A percentile compares a stretch with the other conserved stretches of the same genome.
Evolutionary conservation across 2,888 invertebrate species (phyloP).

Genomic region (Loripinus fragilis): DNA sequence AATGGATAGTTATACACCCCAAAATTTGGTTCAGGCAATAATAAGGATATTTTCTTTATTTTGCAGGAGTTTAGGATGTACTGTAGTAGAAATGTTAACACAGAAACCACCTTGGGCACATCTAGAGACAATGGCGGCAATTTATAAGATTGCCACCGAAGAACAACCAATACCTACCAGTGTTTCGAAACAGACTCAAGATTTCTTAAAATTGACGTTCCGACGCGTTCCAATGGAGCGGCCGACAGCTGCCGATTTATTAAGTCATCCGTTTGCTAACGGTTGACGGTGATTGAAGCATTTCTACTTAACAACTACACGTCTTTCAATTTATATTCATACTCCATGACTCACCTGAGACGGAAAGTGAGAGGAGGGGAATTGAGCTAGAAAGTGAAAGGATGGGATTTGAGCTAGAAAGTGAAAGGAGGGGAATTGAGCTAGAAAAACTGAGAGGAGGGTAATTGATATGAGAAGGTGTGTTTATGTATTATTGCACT

Average conservation of each 20-base stretch:
- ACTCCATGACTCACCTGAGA: conserved; percentile 18
- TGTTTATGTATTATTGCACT: too few relatives aligned
- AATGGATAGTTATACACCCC: too few relatives aligned
- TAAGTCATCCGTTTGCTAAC: conserved; percentile 60
- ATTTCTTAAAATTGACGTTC: conserved; percentile 79
- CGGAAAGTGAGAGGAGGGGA: too few relatives aligned
- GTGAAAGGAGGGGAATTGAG: too few relatives aligned
- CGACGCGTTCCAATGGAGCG: conserved; percentile 72
- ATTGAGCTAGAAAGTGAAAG: too few relatives aligned
- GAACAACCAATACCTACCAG: conserved; percentile 79
- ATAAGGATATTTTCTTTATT: conserved; percentile 7
- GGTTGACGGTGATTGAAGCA: conserved; percentile 39
- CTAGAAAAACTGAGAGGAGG: too few relatives aligned
- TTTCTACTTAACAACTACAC: conserved; percentile 9
- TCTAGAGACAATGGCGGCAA: conserved; percentile 83
- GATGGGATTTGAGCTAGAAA: too few relatives aligned
- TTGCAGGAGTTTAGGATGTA: conserved; percentile 84
- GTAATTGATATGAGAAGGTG: too few relatives aligned
- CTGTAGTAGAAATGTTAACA: conserved; percentile 83
- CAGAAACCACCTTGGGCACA: conserved; percentile 82
- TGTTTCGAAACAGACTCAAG: conserved; percentile 68
- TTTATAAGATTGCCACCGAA: conserved; percentile 83
- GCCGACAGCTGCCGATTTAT: conserved; percentile 78
- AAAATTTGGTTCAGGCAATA: too few relatives aligned
- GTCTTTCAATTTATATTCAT: background rate